These are phyloP conservation scores for Phacellophora camtschatica DNA, from an alignment of 30 jellyfish, hydroid and myxozoan genomes.

Conservation along the genomic window DNA sequence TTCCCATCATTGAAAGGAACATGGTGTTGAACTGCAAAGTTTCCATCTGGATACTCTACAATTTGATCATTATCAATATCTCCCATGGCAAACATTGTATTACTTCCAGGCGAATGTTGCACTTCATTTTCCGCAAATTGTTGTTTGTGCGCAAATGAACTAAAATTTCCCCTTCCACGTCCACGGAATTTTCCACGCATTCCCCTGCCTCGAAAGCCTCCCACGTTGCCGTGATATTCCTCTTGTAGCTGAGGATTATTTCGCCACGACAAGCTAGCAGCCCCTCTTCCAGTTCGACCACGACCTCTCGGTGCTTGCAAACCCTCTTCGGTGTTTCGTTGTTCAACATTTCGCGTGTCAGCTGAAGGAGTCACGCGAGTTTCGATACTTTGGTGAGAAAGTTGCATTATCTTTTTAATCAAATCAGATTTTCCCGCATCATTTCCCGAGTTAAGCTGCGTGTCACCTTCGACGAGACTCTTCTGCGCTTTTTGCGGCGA, in stretches of 20 bases:
- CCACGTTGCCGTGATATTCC: conserved; percentile 13
- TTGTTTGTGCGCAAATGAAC: conserved; percentile 20
- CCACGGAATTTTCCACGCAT: conserved; percentile 51
- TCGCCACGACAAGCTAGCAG: conserved; percentile 32
- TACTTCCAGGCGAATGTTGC: conserved; percentile 11
- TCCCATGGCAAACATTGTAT: not conserved
- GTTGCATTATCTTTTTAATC: not conserved
- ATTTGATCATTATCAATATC: conserved; percentile 3
- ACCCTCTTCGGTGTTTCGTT: not conserved
- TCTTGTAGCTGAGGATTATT: conserved; percentile 25
- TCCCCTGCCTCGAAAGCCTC: conserved; percentile 40
- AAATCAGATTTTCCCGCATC: not conserved
- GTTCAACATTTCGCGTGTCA: not conserved
- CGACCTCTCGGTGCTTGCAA: conserved; percentile 13
- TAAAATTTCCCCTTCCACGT: conserved; percentile 51
- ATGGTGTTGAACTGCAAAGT: not conserved
- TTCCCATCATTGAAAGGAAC: not conserved
- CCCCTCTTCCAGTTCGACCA: conserved; percentile 20
- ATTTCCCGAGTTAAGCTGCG: not conserved
- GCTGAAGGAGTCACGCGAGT: not conserved
- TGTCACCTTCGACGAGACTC: not conserved
- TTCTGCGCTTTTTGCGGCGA: not conserved
- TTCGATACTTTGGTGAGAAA: not conserved
- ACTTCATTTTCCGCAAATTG: not conserved
- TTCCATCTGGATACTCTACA: not conserved